Base-by-base conservation (phyloP, 2,797 vertebrate species). In the Rhincodon typus region DNA sequence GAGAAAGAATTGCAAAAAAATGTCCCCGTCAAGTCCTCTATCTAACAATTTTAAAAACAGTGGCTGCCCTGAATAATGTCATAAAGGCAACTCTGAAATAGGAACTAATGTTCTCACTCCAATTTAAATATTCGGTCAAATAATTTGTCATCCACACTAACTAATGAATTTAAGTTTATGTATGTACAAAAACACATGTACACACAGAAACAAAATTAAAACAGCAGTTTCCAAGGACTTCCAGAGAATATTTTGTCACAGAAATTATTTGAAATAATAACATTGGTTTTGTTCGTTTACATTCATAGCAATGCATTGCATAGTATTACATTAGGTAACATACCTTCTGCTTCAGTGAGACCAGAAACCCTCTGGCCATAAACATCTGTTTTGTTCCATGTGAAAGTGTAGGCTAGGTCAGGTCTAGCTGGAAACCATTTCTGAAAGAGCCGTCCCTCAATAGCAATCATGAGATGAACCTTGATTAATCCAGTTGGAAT, bases 351-450 rank as follows among this genome's bases (percentile, higher is more conserved):
- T 96, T 99, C 98, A 21, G 99, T 98, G 96, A 99, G 98, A 30
- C 99, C 99, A 96, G 98, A 99, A 96, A 99, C 99, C 96, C 99
- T 98, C 97, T 99, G 99, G 95, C 99, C 99, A 50, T 99, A 99
- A 96, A 99, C 98, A 96, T 99, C 99, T 0, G 99, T 99, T 97
- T 99, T 99, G 96, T 99, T 99, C 99, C 99, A 99, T 96, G 98
- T 98, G 97, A 99, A 98, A 0, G 98, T 98, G 96, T 99, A 99
- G 95, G 99, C 97, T 96, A 99, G 97, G 96, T 98, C 98, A n/a
- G 98, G 96, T 96, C 98, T 98, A 50, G 98, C 98, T 42, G 99
- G 99, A 97, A 99, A 99, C 99, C 98, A 99, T 82, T 99, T 99
- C 97, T 99, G 99, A 96, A 98, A 98, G 95, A 99, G 96, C 95